Evolutionary conservation across 2,113 vertebrate species (phyloP).

Genomic region (Oxyruncus cristatus): DNA sequence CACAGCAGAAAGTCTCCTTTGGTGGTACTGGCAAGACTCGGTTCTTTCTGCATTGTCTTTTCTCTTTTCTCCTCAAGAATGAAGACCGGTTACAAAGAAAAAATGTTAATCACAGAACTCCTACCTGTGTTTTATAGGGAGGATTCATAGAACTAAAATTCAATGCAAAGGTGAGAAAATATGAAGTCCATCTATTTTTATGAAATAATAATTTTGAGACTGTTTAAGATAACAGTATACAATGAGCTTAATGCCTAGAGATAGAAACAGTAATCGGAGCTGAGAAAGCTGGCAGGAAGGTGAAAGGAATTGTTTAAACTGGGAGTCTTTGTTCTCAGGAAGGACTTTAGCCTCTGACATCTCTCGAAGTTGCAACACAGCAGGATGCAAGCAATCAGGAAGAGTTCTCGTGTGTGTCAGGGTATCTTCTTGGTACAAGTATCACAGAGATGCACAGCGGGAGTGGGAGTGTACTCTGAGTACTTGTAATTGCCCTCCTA

Average conservation of each 20-base stretch:
- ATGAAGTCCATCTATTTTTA: background rate
- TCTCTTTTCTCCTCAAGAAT: no score
- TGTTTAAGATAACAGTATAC: background rate
- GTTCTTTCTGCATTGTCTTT: no score
- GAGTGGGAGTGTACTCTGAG: fast-evolving
- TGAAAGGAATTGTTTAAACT: background rate
- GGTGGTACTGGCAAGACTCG: no score
- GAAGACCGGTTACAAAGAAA: background rate
- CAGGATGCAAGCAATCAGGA: background rate
- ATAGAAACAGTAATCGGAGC: background rate
- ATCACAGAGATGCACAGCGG: background rate
- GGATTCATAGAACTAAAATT: background rate
- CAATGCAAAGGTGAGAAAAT: background rate
- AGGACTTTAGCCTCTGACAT: background rate
- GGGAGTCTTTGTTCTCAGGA: background rate
- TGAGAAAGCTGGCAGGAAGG: background rate
- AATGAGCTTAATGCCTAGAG: background rate
- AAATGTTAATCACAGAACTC: background rate
- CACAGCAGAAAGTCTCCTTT: no score
- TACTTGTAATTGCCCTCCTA: background rate
- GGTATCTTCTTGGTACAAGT: background rate
- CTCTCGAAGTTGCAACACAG: background rate
- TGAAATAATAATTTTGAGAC: background rate
- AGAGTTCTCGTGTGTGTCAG: background rate
- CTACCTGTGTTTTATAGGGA: background rate